Base-by-base conservation (phyloP, 2,888 invertebrate species). In the Phortica okadai region DNA sequence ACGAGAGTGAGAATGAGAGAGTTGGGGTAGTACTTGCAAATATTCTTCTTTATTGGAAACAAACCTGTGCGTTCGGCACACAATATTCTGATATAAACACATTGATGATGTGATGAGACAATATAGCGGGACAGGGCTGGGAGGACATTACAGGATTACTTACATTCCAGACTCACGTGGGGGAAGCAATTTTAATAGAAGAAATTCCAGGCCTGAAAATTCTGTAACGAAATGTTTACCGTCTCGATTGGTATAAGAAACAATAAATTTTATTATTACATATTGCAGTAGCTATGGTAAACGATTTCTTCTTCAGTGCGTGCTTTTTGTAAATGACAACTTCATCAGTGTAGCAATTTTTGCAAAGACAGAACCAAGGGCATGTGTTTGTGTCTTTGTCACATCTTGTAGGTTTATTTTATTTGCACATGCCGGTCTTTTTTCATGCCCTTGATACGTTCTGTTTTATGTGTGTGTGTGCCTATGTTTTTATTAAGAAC, bases 181-280 rank as follows among this genome's bases (percentile, higher is more conserved):
- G 42, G 58, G 66, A 58, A 54, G 84, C 84, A 81, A 86, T 85
- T 87, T 88, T 87, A 87, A 86, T 86, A 84, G 86, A 85, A 81
- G 76, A 85, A 85, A 85, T 86, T 87, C 88, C 85, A 69, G 73
- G 73, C 80, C 78, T 44, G 73, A 79, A 73, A 75, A 75, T 59
- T 75, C 69, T 45, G 41, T 69, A 58, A 33, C 66, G 33, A 75
- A 77, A 76, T 74, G 25, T 21, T 6, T 33, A 16, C 66, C 41
- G 50, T 16, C 25, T 62, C 25, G 62, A 50, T 16, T 74, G 16
- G 76, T 64, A 56, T 64, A 75, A 77, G 79, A 64, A 80, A 81
- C 80, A 81, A 78, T 78, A 77, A 73, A 59, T 70, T 76, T 74
- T 74, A 74, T 74, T 74, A 67, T 66, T 74, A 59, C 64, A 70